Evolutionary conservation across 2,113 vertebrate genomes (phyloP), one percentile per base, ranked within the genome.

Genomic region (Eubucco bourcierii): DNA sequence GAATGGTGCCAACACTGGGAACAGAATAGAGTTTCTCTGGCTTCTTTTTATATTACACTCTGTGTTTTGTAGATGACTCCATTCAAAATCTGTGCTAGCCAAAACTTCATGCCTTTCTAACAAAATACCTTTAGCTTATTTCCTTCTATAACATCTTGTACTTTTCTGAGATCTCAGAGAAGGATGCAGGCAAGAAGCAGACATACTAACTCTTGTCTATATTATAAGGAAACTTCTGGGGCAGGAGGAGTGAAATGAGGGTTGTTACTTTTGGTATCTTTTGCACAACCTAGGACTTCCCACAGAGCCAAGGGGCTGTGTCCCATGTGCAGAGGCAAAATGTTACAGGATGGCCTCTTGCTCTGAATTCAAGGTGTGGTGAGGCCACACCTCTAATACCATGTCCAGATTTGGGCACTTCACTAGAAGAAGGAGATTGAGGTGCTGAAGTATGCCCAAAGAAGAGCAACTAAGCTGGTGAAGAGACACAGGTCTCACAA

Each of bases 311-410:
- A 12, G 23, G 31, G 73, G 27, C 65, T 33, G 24, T 12, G 10
- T 7, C 12, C 28, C 39, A 13, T 0, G 1, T 11, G 17, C 28
- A 33, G 19, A 17, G 14, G 14, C 84, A 46, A 46, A 24, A 13
- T 28, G 34, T n/a, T 23, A 15, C 34, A 16, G 24, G 2, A 1
- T 17, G n/a, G 34, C 34, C 28, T 50, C 2, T 33, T 2, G 0
- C 20, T 3, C 39, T 6, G 15, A 41, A 76, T 81, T 64, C 55
- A 46, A 46, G 47, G 21, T 50, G 21, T 50, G 47, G 47, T 23
- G 47, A 50, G 47, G 20, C 47, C 21, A 50, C 47, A 50, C 10
- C 47, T 23, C 47, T 50, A 50, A 50, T 23, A 50, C 21, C 23
- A 21, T 50, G 47, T 21, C 21, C 47, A 50, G 47, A 23, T 23